Conservation (phyloP, 2,113 vertebrate genomes). For the Sturnira hondurensis region DNA sequence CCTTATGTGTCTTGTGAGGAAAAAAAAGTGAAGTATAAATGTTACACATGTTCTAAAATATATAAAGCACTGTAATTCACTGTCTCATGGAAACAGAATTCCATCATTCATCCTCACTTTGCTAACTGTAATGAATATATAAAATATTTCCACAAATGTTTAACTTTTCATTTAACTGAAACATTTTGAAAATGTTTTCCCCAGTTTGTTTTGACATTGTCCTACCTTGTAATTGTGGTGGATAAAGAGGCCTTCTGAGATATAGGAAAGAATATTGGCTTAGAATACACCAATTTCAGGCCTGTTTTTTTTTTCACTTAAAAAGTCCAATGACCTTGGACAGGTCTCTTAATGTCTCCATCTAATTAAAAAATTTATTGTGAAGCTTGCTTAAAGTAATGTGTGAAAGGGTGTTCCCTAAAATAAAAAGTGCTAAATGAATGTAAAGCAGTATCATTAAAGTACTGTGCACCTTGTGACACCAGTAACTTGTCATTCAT, state of each 20-base stretch:
- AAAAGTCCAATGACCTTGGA: not conserved
- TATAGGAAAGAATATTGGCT: not conserved
- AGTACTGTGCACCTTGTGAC: not conserved
- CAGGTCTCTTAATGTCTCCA: not conserved
- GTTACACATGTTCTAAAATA: not conserved
- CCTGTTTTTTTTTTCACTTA: not conserved
- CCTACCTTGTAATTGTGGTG: not conserved
- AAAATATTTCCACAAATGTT: not conserved
- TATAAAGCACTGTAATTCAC: not conserved
- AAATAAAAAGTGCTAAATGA: not conserved
- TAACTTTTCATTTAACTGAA: constrained; percentile 8
- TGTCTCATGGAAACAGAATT: not conserved
- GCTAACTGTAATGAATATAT: not conserved
- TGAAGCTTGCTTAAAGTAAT: not conserved
- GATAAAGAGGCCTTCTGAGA: not conserved
- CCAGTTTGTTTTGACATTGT: not conserved
- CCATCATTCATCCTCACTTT: not conserved
- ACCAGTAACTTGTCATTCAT: not conserved
- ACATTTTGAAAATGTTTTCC: not conserved
- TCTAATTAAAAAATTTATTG: not conserved
- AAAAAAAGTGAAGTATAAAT: not conserved
- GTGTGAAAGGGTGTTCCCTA: not conserved
- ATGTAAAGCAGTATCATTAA: not conserved
- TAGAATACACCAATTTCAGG: not conserved
- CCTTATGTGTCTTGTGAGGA: not conserved